Evolutionary conservation across 2,888 invertebrate species (phyloP).

Genomic region (Linnaemya tessellans): DNA sequence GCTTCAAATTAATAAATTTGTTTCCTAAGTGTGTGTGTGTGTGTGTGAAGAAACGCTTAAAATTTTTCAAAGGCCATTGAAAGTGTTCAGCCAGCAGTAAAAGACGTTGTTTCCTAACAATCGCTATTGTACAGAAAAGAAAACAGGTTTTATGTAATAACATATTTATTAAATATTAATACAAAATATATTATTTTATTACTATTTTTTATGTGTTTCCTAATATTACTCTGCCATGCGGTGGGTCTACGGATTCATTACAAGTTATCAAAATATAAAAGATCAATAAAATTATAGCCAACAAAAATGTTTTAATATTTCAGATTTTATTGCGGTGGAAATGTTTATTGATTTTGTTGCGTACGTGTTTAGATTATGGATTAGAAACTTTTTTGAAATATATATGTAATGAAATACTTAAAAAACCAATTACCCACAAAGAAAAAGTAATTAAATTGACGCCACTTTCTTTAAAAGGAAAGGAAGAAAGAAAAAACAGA

Average conservation of each 20-base stretch:
- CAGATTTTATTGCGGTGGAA: slow-evolving; percentile 35
- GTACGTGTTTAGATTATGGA: slow-evolving; percentile 59
- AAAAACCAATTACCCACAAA: slow-evolving; percentile 7
- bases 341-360: slow-evolving; percentile 51
- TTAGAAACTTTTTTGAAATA: slow-evolving; percentile 13
- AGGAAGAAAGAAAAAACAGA: slow-evolving; percentile 6
- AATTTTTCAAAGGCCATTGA: background rate
- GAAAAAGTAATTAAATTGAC: slow-evolving; percentile 64
- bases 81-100: background rate
- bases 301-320: slow-evolving; percentile 36
- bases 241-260: slow-evolving; percentile 5
- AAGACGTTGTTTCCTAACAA: background rate
- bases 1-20: background rate
- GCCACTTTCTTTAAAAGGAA: slow-evolving; percentile 44
- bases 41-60: no score
- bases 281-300: slow-evolving; percentile 57
- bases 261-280: slow-evolving; percentile 43
- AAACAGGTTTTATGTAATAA: slow-evolving; percentile 8
- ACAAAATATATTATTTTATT: slow-evolving; percentile 35
- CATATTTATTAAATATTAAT: slow-evolving; percentile 15
- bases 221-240: background rate
- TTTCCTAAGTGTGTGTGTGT: background rate
- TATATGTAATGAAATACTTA: background rate
- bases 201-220: background rate
- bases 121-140: background rate